These are phyloP conservation scores for Solen grandis DNA, from an alignment of 1,140 invertebrate genomes.

Conservation along the genomic window DNA sequence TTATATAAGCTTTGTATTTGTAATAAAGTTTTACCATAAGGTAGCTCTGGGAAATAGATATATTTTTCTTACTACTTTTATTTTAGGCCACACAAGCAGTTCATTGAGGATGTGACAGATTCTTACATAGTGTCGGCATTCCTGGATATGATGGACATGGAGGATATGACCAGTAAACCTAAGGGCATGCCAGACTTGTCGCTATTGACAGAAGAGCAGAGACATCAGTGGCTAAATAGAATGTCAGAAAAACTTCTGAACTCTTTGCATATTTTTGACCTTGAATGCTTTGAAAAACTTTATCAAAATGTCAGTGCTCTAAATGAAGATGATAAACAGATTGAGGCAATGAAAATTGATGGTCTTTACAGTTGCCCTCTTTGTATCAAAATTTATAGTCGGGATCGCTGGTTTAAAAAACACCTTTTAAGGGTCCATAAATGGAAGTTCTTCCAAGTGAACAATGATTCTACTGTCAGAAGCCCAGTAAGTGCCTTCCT, in stretches of 20 bases:
- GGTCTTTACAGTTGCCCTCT: conserved; percentile 17
- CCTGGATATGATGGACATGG: conserved; percentile 10
- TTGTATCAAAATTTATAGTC: conserved; percentile 31
- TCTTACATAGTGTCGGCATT: neutral
- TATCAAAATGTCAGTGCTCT: neutral
- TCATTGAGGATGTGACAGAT: conserved; percentile 23
- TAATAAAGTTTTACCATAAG: too few species aligned
- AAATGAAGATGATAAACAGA: neutral
- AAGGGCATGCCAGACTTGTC: neutral
- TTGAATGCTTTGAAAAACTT: neutral
- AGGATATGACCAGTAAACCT: neutral
- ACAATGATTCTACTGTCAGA: neutral
- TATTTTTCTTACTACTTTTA: too few species aligned
- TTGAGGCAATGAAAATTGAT: conserved; percentile 41
- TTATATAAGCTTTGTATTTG: too few species aligned
- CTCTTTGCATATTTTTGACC: neutral
- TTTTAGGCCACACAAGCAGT: conserved; percentile 17
- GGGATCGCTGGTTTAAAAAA: conserved; percentile 25
- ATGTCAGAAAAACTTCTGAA: neutral
- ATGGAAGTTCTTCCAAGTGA: neutral
- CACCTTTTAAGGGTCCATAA: conserved; percentile 24
- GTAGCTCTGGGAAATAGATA: too few species aligned
- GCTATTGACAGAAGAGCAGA: neutral
- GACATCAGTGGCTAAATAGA: neutral
- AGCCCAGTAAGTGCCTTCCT: conserved; percentile 28